Evolutionary conservation across 2,113 vertebrate genomes (phyloP), one percentile per base, ranked within the genome.

Genomic region (Tursiops truncatus): DNA sequence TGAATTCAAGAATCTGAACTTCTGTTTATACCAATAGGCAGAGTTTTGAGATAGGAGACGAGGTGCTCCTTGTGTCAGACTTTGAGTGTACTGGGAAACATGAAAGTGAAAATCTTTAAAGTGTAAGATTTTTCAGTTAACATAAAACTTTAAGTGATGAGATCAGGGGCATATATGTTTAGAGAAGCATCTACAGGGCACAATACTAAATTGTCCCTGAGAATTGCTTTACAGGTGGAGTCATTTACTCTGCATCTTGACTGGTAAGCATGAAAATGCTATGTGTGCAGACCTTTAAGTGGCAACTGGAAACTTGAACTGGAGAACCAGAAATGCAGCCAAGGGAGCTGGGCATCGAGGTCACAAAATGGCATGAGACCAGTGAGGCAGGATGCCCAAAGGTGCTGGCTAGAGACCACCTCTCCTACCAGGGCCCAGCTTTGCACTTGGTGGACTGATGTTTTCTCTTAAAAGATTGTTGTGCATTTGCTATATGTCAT

Each of bases 1-100:
- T 76, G 81, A 77, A 62, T 67, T 95, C 67, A 47, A 41, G 44
- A 84, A 41, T 53, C 70, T 65, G 73, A 94, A 41, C 91, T 74
- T 53, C 67, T 86, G 2, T 68, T 83, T 67, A 23, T n/a, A 50
- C 0, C 5, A 80, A 13, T 18, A 77, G 33, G 41, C 73, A 36
- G 23, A 73, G 50, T 38, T 92, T 6, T 28, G 44, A 62, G 41
- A 71, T 12, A 93, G 83, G 50, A 68, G 38, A 23, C 21, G 70
- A 88, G 76, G 15, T 44, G 25, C 88, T 92, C 28, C n/a, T 4
- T 5, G 3, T 26, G 31, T 67, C 44, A 44, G 68, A 79, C 33
- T 93, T 31, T 28, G 56, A 65, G 5, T 56, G n/a, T n/a, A 44
- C 65, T 62, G 4, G 77, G 50, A 90, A 92, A 81, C 38, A 41